A percentile compares a stretch with the other conserved stretches of the same genome.
Evolutionary conservation across 30 jellyfish, hydroid and myxozoan species (phyloP).

Genomic region (Rhopilema esculentum): DNA sequence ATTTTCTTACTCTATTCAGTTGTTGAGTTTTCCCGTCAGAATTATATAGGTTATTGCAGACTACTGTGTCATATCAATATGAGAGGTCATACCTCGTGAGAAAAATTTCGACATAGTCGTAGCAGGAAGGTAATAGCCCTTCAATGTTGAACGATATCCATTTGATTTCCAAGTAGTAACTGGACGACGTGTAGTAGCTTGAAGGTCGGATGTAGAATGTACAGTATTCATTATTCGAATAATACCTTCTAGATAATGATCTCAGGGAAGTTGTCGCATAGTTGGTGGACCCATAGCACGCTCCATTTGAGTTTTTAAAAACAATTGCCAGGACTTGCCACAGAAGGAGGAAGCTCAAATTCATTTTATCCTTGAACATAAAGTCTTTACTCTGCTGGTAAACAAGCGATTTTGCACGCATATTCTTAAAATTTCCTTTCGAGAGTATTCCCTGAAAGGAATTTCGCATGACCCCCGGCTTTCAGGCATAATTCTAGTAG

Average conservation of each 20-base stretch:
- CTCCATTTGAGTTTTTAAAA: not conserved
- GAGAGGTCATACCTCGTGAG: not conserved
- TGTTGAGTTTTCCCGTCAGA: no score
- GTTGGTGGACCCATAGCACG: not conserved
- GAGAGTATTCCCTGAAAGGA: no score
- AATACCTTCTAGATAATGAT: not conserved
- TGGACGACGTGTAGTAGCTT: not conserved
- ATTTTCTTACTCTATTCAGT: no score
- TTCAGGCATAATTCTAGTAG: no score
- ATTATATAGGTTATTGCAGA: no score
- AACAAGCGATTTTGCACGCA: no score
- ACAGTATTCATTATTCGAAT: not conserved
- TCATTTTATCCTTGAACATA: not conserved
- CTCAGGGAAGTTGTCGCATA: not conserved
- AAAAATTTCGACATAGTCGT: not conserved
- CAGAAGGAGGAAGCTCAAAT: not conserved
- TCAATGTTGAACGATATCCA: not conserved
- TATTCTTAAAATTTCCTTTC: no score
- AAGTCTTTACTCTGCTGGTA: no score
- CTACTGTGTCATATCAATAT: no score
- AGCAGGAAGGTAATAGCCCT: not conserved
- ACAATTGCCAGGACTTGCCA: not conserved
- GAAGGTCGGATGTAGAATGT: not conserved
- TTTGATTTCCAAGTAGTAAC: not conserved
- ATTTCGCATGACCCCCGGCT: no score